phyloP scores from a whole-genome alignment of 2,888 invertebrate genomes.

The Caenorhabditis doughertyi region DNA sequence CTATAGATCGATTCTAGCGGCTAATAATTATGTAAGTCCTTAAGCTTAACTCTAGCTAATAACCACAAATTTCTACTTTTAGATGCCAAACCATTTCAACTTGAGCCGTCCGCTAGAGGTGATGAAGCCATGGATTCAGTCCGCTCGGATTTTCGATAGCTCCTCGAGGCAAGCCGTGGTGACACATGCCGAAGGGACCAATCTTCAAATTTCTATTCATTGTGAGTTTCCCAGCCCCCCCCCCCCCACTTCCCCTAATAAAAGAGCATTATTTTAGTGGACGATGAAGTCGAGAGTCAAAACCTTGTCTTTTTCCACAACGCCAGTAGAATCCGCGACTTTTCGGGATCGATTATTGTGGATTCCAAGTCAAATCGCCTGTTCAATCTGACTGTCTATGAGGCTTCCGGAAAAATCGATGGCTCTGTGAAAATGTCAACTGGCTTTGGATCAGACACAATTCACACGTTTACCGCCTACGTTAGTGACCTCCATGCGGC shows the following conservation, averaged over 20 bases:
- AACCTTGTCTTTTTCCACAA: constrained; percentile 81
- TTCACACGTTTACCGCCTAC: constrained; percentile 78
- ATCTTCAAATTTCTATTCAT: constrained; percentile 77
- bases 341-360: constrained; percentile 78
- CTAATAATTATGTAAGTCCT: constrained; percentile 78
- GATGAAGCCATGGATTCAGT: constrained; percentile 78
- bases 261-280: too few relatives aligned
- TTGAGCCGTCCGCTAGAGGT: constrained; percentile 75
- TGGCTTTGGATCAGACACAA: constrained; percentile 68
- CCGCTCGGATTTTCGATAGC: constrained; percentile 77
- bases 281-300: constrained; percentile 66
- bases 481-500: constrained; percentile 75
- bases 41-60: neutral
- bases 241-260: too few relatives aligned
- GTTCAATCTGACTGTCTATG: constrained; percentile 79
- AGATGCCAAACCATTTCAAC: constrained; percentile 74
- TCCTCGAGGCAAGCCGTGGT: constrained; percentile 77
- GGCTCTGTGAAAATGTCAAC: constrained; percentile 74
- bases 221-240: too few relatives aligned
- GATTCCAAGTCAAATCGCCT: constrained; percentile 73
- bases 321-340: constrained; percentile 77
- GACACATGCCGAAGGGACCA: constrained; percentile 79
- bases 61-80: neutral
- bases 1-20: constrained; percentile 77
- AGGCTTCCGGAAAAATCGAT: constrained; percentile 76